These are phyloP conservation scores for Oikopleura vanhoeffeni DNA, from an alignment of 23 tunicate species.

Conservation along the genomic window DNA sequence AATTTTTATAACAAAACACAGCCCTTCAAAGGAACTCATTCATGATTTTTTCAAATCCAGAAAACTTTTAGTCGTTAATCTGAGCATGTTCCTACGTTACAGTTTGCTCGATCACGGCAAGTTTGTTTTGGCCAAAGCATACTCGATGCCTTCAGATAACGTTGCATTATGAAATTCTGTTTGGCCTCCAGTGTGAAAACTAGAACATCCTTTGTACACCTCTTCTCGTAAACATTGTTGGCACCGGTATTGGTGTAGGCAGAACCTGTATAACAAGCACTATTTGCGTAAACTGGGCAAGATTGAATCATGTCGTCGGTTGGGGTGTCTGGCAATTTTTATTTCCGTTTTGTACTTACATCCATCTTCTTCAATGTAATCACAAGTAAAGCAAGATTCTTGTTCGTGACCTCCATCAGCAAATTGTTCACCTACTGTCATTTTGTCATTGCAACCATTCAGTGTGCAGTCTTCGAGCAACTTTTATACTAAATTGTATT, in stretches of 20 bases:
- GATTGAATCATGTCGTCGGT: not conserved
- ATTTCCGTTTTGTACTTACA: not conserved
- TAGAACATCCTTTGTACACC: conserved; percentile 8
- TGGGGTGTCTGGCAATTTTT: not conserved
- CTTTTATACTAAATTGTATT: not conserved
- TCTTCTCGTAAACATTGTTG: not conserved
- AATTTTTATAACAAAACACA: too few relatives aligned
- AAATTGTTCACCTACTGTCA: not conserved
- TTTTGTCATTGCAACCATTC: not conserved
- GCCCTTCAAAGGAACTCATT: too few relatives aligned
- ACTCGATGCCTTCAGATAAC: not conserved
- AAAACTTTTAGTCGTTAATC: too few relatives aligned
- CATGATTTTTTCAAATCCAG: too few relatives aligned
- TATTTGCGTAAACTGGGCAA: not conserved
- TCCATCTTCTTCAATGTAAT: not conserved
- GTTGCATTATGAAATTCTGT: not conserved
- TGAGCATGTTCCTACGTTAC: conserved; percentile 2
- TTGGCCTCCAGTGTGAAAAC: not conserved
- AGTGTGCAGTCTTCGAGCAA: not conserved
- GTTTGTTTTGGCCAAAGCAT: not conserved
- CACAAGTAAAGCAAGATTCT: not conserved
- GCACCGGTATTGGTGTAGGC: not conserved
- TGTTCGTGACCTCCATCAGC: not conserved
- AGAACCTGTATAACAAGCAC: not conserved
- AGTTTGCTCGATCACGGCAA: not conserved